A percentile compares a stretch with the other conserved stretches of the same genome.
These are phyloP conservation scores for Torymus texanus DNA, from an alignment of 2,888 invertebrate genomes.

Conservation along the genomic window DNA sequence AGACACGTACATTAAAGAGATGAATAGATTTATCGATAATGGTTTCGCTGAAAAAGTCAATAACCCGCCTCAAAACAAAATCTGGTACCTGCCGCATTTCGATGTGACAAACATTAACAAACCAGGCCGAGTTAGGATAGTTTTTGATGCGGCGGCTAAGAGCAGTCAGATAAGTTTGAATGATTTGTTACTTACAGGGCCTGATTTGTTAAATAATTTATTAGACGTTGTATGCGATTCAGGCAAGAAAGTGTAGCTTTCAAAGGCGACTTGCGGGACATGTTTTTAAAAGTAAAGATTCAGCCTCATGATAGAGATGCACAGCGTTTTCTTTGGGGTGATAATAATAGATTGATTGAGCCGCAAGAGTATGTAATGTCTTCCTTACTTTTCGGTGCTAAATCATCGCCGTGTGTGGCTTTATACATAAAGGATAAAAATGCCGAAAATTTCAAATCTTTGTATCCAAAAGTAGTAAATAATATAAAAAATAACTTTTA, in stretches of 20 bases:
- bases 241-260: not conserved
- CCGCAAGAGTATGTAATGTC: too few relatives aligned
- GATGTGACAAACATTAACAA: constrained; percentile 4
- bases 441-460: not conserved
- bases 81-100: constrained; percentile 5
- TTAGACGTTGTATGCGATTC: not conserved
- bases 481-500: not conserved
- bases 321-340: not conserved
- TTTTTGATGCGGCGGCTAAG: constrained; percentile 5
- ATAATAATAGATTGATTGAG: not conserved
- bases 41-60: too few relatives aligned
- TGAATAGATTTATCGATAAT: too few relatives aligned
- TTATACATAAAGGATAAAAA: not conserved
- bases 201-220: constrained; percentile 4
- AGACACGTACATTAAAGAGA: too few relatives aligned
- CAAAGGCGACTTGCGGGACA: not conserved
- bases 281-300: constrained; percentile 11
- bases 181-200: not conserved
- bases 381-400: not conserved
- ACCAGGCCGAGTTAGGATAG: not conserved
- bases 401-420: not conserved
- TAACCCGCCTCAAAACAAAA: too few relatives aligned
- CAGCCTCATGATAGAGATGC: too few relatives aligned
- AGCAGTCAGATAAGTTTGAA: not conserved
- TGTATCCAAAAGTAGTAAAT: not conserved